Evolutionary conservation across 2,888 invertebrate species (phyloP), one percentile per base, ranked within the genome.

Genomic region (Latheticus oryzae): DNA sequence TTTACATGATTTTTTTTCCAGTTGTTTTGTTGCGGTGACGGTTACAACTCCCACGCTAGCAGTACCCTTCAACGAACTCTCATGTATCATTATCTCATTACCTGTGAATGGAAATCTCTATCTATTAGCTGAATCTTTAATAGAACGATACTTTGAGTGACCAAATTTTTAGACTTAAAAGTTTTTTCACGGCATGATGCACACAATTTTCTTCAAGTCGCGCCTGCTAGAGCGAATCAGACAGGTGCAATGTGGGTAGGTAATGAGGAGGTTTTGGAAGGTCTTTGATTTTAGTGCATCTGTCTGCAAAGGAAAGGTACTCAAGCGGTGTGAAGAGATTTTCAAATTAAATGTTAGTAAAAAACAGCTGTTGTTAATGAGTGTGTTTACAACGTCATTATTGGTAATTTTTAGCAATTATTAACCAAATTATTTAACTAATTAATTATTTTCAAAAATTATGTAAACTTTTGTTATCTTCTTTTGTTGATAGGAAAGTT

Each of bases 31-130:
- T n/a, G n/a, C 9, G 23, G 38, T 13, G 59, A 51, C 59, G 59
- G 59, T 59, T 59, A 51, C 24, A 26, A 56, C 59, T 59, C 59
- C 59, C 59, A 59, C 59, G 45, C 54, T 12, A 23, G 15, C 26
- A 37, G 11, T 26, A 54, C 35, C 30, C 45, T 5, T 43, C 51
- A 11, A 60, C 45, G 40, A 15, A 24, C 9, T 42, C 28, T 40
- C 40, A 24, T 24, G 24, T 40, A 40, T 24, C 24, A 40, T 40
- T 40, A 40, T 7, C 24, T 12, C 11, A n/a, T 33, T 38, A 28
- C 43, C 16, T 28, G 15, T 43, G 28, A 5, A 12, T 38, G 3
- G 4, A 9, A 5, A 5, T 37, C 37, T 37, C 21, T 8, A n/a
- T 28, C 9, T 9, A 11, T 23, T 24, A 2, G 24, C 9, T 24